Base-by-base conservation (phyloP, 2,113 vertebrate genomes). In the Galemys pyrenaicus region DNA sequence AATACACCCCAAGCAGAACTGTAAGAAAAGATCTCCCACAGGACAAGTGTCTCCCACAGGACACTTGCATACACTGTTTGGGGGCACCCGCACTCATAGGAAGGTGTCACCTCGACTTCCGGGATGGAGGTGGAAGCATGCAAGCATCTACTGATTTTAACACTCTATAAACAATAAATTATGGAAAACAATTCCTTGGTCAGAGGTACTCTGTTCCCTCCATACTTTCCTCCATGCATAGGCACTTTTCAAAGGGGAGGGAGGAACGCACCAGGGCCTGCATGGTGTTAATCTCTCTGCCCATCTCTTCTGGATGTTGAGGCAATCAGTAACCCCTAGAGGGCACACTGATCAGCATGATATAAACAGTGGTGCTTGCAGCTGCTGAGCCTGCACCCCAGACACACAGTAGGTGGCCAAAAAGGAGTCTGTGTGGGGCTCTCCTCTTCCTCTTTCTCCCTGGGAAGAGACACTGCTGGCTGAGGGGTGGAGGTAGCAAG, bases 41-140 rank as follows among this genome's bases (percentile, higher is more conserved):
- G 46, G 46, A n/a, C n/a, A n/a, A n/a, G n/a, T n/a, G n/a, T n/a
- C n/a, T n/a, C n/a, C n/a, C n/a, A 58, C 56, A 58, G 26, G 28
- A 62, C 60, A 62, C 17, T 13, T 30, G 46, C 49, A 1, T 22
- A 1, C 0, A 5, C 5, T 11, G 19, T 10, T 1, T 10, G 10
- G 41, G 60, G 39, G 26, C 37, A 28, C 20, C 39, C 3, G 10
- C 30, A 28, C n/a, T 30, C 15, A 17, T 0, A 49, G 70, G 35
- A 77, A 54, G 82, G 49, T 28, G 46, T 19, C 5, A 1, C 6
- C 2, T 26, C 32, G 37, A 30, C 68, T 39, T 13, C 26, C 54
- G 0, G 77, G 30, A 37, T 3, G 22, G 62, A 37, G 26, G 67
- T 16, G 64, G 19, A 10, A 22, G 13, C 9, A 3, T 8, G 37